Evolutionary conservation across 2,113 vertebrate species (phyloP).

Genomic region (Phyllostomus hastatus): DNA sequence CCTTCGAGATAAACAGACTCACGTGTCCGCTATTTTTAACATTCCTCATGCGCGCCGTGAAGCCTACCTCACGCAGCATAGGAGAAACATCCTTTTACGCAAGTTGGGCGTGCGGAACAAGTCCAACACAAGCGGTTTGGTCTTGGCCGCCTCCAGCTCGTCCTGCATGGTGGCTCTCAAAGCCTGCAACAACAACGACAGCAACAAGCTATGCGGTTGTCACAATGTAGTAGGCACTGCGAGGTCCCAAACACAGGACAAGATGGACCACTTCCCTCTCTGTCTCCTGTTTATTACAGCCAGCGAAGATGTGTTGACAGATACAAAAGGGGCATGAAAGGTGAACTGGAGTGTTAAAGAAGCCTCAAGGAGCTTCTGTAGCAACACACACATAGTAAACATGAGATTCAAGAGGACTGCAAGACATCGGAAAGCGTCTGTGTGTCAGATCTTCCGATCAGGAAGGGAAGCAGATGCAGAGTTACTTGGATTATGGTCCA

Average conservation of each 20-base stretch:
- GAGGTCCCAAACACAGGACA: not conserved
- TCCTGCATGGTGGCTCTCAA: conserved; percentile 17
- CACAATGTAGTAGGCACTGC: fast-evolving
- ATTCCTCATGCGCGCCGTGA: not conserved
- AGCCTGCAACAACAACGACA: conserved; percentile 16
- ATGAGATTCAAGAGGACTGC: not conserved
- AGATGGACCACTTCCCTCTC: not conserved
- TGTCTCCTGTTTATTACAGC: not conserved
- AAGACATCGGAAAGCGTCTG: not conserved
- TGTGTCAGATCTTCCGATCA: not conserved
- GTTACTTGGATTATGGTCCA: not conserved
- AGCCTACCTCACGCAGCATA: conserved; percentile 24
- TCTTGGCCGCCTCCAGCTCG: not conserved
- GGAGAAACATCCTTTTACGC: not conserved
- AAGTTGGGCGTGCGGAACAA: not conserved
- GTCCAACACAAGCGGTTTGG: not conserved
- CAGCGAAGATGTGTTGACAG: not conserved
- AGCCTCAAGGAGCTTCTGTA: not conserved
- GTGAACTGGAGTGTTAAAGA: not conserved
- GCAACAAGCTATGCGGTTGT: not conserved
- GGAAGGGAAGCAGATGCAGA: not conserved
- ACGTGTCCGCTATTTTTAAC: not conserved
- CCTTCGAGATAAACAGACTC: not conserved
- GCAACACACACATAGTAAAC: not conserved
- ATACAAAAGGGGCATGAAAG: not conserved